A percentile compares a stretch with the other conserved stretches of the same genome.
Evolutionary conservation across 2,888 invertebrate genomes (phyloP).

Genomic region (Rhyacophila evoluta): DNA sequence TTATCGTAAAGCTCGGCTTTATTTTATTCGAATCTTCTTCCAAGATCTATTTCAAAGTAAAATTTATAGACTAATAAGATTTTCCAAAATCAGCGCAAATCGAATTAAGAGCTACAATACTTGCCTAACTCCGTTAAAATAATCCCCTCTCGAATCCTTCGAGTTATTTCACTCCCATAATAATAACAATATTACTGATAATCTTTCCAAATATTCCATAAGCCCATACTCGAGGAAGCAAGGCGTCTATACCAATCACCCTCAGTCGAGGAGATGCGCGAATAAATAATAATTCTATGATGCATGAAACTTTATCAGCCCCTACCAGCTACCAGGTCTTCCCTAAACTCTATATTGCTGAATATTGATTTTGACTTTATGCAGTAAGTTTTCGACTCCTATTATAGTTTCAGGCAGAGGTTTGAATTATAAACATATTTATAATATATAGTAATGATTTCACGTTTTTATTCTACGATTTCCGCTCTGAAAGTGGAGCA

Average conservation of each 20-base stretch:
- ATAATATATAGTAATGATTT: no score
- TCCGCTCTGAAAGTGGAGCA: no score
- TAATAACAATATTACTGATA: conserved; percentile 19
- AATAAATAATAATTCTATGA: conserved; percentile 22
- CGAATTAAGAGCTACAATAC: not conserved
- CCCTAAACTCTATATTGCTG: not conserved
- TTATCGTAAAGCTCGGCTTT: no score
- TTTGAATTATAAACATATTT: no score
- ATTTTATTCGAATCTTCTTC: no score
- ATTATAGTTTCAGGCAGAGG: not conserved
- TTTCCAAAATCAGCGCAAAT: not conserved
- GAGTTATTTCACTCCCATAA: not conserved
- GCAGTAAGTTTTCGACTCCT: not conserved
- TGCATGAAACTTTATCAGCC: conserved; percentile 17
- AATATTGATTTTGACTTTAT: conserved; percentile 19
- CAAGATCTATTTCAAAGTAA: not conserved
- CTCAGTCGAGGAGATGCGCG: not conserved
- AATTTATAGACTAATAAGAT: not conserved
- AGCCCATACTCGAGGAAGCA: not conserved
- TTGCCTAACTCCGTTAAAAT: not conserved
- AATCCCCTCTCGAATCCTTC: conserved; percentile 4
- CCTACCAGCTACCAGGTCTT: not conserved
- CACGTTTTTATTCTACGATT: no score
- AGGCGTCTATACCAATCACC: not conserved
- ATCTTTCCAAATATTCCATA: conserved; percentile 8